Evolutionary conservation across 2,113 vertebrate species (phyloP), one percentile per base, ranked within the genome.

Genomic region (Hiodon alosoides): DNA sequence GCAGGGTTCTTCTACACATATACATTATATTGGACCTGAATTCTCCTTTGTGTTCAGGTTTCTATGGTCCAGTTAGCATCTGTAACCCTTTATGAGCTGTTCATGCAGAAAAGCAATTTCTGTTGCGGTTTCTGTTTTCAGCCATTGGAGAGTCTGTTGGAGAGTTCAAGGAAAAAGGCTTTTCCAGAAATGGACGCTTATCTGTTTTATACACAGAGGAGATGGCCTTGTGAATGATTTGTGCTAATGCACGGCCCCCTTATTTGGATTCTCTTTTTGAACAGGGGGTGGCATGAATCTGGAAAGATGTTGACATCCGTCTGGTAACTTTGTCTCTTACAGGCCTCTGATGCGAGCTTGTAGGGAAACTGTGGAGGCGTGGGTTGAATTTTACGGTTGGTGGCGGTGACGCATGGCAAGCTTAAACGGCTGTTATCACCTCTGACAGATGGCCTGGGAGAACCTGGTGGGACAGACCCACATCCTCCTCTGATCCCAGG

Each of bases 401-500:
- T 87, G 85, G 83, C 55, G 72, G n/a, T 58, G 11, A 14, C 52
- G 77, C 7, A 68, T 76, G 76, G 78, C 70, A 81, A 79, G 59
- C 79, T 82, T 78, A 79, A 79, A 73, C 71, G 71, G 65, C 79
- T 74, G 74, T 88, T 86, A 81, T 87, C 83, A 62, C 69, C 71
- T 79, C 69, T 75, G 80, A 83, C 86, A 88, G 89, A 88, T 86
- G 83, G 83, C 72, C 76, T 67, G 73, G 65, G 71, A 78, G 78
- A 61, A 77, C 80, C 84, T 57, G 64, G 60, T n/a, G 5, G 72
- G 68, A 73, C 61, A 78, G 67, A 9, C 3, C 7, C 4, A 14
- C 9, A 14, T 59, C 58, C 58, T 59, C 14, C 58, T 9, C 58
- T 11, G 14, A 14, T 14, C 8, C 9, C 9, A 9, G 3, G 58